Percentiles rank a stretch among this genome's conserved stretches.
phyloP scores from a whole-genome alignment of 1,140 invertebrate genomes.

The Calliphora vicina region DNA sequence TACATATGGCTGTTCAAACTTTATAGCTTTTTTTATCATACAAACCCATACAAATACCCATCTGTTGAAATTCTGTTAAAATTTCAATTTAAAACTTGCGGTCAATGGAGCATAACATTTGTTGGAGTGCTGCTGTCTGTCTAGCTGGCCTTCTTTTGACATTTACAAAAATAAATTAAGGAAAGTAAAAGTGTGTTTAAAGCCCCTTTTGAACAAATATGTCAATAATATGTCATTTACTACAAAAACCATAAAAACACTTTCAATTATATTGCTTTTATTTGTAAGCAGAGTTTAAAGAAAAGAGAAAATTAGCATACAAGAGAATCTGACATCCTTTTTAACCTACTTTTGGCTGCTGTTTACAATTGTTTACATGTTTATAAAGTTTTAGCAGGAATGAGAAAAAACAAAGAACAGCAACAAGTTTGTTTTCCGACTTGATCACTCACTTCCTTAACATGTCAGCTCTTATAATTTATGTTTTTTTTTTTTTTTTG shows the following conservation, averaged over 20 bases:
- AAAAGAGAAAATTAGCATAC: background rate
- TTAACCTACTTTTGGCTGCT: background rate
- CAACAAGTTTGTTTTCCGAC: background rate
- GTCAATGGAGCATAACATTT: too few relatives aligned
- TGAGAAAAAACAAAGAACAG: background rate
- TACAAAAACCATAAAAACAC: background rate
- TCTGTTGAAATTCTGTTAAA: too few relatives aligned
- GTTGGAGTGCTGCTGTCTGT: too few relatives aligned
- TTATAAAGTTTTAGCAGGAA: background rate
- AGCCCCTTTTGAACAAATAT: background rate
- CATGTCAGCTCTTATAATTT: background rate
- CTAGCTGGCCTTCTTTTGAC: too few relatives aligned
- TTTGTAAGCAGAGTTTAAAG: background rate
- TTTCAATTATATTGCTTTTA: background rate
- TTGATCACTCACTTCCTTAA: background rate
- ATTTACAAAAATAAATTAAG: too few relatives aligned
- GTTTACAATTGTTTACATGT: background rate
- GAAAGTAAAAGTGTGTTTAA: background rate
- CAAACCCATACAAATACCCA: too few relatives aligned
- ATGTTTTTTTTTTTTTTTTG: background rate
- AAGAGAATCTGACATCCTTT: background rate
- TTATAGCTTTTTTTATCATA: too few relatives aligned
- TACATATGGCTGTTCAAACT: too few relatives aligned
- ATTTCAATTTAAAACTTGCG: too few relatives aligned
- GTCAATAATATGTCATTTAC: background rate